Evolutionary conservation across 2,888 invertebrate species (phyloP).

Genomic region (Crossocerus cetratus): DNA sequence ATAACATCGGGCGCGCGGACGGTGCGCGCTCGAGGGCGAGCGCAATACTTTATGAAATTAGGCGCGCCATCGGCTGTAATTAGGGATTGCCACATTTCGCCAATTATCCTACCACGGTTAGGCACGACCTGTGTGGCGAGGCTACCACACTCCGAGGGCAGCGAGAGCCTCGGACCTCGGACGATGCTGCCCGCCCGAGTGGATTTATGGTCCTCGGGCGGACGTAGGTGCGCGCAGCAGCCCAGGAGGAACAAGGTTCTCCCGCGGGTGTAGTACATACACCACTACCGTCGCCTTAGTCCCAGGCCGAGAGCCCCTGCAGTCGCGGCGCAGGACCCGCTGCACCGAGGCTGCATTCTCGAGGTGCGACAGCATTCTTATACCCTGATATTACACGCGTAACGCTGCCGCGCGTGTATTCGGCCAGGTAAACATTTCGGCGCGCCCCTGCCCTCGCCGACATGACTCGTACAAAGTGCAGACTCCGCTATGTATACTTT

Average conservation of each 20-base stretch:
- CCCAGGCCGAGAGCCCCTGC: conserved; percentile 7
- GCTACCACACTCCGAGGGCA: conserved; percentile 30
- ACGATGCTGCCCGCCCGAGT: conserved; percentile 27
- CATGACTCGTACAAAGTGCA: conserved; percentile 12
- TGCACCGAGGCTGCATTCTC: conserved; percentile 15
- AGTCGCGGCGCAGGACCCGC: not conserved
- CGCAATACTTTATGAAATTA: conserved; percentile 49
- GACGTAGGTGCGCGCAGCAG: conserved; percentile 35
- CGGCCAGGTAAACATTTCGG: conserved; percentile 40
- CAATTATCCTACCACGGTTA: conserved; percentile 57
- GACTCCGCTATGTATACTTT: not conserved
- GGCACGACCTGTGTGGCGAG: conserved; percentile 63
- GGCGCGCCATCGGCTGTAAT: conserved; percentile 51
- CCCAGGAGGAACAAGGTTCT: conserved; percentile 45
- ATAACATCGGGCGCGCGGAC: conserved; percentile 13
- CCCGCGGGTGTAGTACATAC: conserved; percentile 31
- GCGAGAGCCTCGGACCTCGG: not conserved
- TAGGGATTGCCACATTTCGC: conserved; percentile 63
- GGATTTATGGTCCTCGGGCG: conserved; percentile 51
- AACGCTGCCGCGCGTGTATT: conserved; percentile 39
- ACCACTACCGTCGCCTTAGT: conserved; percentile 37
- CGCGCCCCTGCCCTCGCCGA: conserved; percentile 3
- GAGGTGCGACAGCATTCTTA: conserved; percentile 46
- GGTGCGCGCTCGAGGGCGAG: conserved; percentile 13
- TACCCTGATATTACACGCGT: conserved; percentile 47